Evolutionary conservation across 1,140 invertebrate genomes (phyloP).

Genomic region (Halotydeus destructor): DNA sequence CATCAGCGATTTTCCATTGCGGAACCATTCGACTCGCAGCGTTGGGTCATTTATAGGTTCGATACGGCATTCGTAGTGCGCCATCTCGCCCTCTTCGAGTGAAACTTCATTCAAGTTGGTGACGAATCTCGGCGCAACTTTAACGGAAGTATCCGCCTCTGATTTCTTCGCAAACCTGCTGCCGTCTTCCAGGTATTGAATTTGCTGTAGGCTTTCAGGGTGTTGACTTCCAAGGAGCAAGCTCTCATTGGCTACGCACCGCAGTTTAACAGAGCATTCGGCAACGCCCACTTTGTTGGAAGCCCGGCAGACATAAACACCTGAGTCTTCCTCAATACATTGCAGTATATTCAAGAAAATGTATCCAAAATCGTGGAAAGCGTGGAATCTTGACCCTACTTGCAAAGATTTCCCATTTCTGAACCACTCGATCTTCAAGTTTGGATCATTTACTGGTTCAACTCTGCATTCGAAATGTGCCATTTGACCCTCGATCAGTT

Average conservation of each 20-base stretch:
- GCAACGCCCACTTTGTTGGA: conserved; percentile 32
- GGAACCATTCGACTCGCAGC: conserved; percentile 86
- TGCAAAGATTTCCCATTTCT: conserved; percentile 71
- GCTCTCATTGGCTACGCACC: conserved; percentile 45
- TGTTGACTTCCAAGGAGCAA: conserved; percentile 79
- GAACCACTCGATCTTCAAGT: conserved; percentile 87
- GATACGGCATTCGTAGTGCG: conserved; percentile 83
- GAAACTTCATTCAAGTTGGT: conserved; percentile 65
- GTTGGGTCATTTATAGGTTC: conserved; percentile 84
- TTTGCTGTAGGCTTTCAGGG: conserved; percentile 35
- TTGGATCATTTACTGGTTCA: conserved; percentile 80
- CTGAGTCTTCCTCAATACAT: conserved; percentile 25
- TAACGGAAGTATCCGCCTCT: too few relatives aligned
- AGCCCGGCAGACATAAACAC: conserved; percentile 29
- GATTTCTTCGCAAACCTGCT: too few relatives aligned
- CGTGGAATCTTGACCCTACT: conserved; percentile 38
- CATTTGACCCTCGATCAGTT: conserved; percentile 58
- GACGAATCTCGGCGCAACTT: conserved; percentile 65
- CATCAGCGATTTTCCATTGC: conserved; percentile 68
- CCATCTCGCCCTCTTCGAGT: conserved; percentile 69
- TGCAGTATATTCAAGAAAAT: conserved; percentile 33
- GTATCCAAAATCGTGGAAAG: conserved; percentile 34
- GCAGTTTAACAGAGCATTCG: conserved; percentile 46
- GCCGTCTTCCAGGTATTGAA: neutral
- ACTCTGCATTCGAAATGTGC: conserved; percentile 87